phyloP scores from a whole-genome alignment of 2,888 invertebrate genomes.

The Brenthis ino region DNA sequence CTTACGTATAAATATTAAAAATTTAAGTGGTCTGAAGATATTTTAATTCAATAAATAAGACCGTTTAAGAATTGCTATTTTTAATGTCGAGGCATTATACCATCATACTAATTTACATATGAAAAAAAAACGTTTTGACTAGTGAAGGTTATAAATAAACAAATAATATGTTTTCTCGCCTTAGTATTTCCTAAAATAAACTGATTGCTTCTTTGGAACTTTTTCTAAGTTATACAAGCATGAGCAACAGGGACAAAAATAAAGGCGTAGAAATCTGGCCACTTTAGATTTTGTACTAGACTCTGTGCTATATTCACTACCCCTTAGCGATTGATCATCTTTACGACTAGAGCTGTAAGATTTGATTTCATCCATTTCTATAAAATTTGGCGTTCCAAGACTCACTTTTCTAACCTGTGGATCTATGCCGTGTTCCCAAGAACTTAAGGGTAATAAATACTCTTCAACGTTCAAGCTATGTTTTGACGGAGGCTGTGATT shows the following conservation, averaged over 20 bases:
- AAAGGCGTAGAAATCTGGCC: constrained; percentile 68
- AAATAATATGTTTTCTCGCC: too few relatives aligned
- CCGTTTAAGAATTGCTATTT: constrained; percentile 12
- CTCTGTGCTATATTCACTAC: constrained; percentile 50
- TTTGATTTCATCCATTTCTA: constrained; percentile 20
- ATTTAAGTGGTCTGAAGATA: too few relatives aligned
- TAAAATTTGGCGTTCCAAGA: background rate
- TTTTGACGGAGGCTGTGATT: constrained; percentile 64
- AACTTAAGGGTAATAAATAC: constrained; percentile 79
- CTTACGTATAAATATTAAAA: background rate
- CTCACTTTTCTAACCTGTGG: constrained; percentile 30
- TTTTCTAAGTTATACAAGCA: constrained; percentile 71
- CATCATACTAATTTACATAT: constrained; percentile 4
- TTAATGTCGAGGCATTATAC: constrained; percentile 1
- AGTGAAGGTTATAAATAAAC: too few relatives aligned
- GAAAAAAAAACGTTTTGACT: background rate
- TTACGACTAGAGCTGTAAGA: constrained; percentile 7
- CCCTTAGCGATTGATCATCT: constrained; percentile 34
- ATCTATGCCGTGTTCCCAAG: constrained; percentile 74
- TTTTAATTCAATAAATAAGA: too few relatives aligned
- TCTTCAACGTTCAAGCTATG: constrained; percentile 68
- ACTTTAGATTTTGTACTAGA: constrained; percentile 61
- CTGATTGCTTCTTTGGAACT: constrained; percentile 53
- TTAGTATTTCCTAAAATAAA: constrained; percentile 42
- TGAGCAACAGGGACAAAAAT: constrained; percentile 75